A percentile compares a stretch with the other conserved stretches of the same genome.
phyloP scores from a whole-genome alignment of 2,888 invertebrate genomes.

The Molanna angustata region DNA sequence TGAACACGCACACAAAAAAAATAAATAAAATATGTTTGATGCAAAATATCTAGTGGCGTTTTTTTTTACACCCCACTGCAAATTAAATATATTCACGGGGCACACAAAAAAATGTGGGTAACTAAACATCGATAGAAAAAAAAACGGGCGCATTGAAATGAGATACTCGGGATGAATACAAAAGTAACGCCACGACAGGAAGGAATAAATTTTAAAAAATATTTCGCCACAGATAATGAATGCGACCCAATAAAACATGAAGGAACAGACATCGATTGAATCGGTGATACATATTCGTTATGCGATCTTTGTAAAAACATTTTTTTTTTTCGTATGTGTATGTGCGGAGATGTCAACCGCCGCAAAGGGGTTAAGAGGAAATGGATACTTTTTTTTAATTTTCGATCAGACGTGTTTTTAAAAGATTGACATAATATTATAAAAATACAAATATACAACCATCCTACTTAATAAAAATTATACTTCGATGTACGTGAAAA shows the following conservation, averaged over 20 bases:
- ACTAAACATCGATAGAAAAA: conserved; percentile 24
- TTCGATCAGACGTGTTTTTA: not conserved
- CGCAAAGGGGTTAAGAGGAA: conserved; percentile 13
- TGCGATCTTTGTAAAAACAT: conserved; percentile 14
- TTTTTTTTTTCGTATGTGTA: conserved; percentile 7
- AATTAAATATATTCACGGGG: conserved; percentile 31
- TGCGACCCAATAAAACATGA: conserved; percentile 25
- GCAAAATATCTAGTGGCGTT: conserved; percentile 23
- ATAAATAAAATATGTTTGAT: conserved; percentile 23
- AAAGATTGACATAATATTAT: too few species aligned
- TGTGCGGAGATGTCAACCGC: not conserved
- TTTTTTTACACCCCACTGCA: conserved; percentile 32
- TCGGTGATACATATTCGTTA: conserved; percentile 16
- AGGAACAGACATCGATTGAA: conserved; percentile 24
- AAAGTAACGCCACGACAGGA: conserved; percentile 38
- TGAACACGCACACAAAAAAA: conserved; percentile 19
- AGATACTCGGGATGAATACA: conserved; percentile 55
- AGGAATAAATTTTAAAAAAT: conserved; percentile 26
- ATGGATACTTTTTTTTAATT: conserved; percentile 8
- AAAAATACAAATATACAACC: too few species aligned
- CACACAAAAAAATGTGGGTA: conserved; percentile 30
- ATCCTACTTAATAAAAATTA: too few species aligned
- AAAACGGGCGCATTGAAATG: conserved; percentile 46
- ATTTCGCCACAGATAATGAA: conserved; percentile 29
- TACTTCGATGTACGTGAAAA: too few species aligned